Evolutionary conservation across 2,113 vertebrate species (phyloP).

Genomic region (Prietella phreatophila): DNA sequence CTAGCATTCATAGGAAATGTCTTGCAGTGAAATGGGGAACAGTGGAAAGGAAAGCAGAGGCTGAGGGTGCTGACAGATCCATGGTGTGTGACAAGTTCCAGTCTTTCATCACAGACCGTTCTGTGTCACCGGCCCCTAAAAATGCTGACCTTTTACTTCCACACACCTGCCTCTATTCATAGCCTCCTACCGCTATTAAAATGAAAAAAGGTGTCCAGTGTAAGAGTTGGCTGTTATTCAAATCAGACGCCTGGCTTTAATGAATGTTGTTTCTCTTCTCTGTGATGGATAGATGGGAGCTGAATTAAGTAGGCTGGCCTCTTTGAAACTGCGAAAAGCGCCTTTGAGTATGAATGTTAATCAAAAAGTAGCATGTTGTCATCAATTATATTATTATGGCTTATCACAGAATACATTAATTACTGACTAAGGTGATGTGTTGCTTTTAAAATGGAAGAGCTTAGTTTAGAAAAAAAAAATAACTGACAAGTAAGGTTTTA

Average conservation of each 20-base stretch:
- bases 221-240: constrained; percentile 23
- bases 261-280: constrained; percentile 14
- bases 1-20: constrained; percentile 20
- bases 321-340: not conserved
- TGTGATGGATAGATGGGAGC: not conserved
- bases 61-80: constrained; percentile 42
- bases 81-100: constrained; percentile 22
- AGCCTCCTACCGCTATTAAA: constrained; percentile 37
- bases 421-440: not conserved
- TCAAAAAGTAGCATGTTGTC: constrained; percentile 1
- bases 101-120: constrained; percentile 32
- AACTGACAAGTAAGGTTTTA: not conserved
- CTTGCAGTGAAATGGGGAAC: constrained; percentile 9
- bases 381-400: not conserved
- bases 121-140: constrained; percentile 41
- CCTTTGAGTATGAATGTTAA: not conserved
- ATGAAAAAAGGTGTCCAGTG: constrained; percentile 23
- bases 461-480: not conserved
- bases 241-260: constrained; percentile 19
- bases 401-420: not conserved
- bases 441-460: not conserved
- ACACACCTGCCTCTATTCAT: constrained; percentile 55
- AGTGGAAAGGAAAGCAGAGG: constrained; percentile 24
- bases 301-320: constrained; percentile 4
- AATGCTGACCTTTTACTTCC: constrained; percentile 47